Conservation (phyloP, 1,140 invertebrate genomes). For the Eriosoma lanigerum region DNA sequence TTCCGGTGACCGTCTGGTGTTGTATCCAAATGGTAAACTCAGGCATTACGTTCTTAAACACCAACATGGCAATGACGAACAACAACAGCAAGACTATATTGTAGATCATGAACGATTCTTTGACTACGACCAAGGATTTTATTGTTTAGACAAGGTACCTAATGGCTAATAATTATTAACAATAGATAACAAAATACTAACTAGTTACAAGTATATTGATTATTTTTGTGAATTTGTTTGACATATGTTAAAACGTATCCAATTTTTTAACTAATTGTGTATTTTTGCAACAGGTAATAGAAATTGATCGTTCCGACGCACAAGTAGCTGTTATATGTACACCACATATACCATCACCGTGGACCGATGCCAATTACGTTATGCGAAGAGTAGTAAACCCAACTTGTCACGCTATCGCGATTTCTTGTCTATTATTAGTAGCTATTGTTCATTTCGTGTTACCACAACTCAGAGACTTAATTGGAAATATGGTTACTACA, state of each 20-base stretch:
- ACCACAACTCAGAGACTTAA: constrained; percentile 77
- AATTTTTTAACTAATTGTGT: no score
- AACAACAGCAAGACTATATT: constrained; percentile 54
- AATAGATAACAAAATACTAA: no score
- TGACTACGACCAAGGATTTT: constrained; percentile 69
- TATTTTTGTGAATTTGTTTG: background rate
- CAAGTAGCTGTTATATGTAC: constrained; percentile 74
- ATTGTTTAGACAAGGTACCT: constrained; percentile 75
- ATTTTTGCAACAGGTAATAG: background rate
- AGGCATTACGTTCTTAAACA: constrained; percentile 68
- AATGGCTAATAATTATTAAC: background rate
- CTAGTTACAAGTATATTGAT: no score
- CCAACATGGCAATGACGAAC: constrained; percentile 58
- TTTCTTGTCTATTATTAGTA: constrained; percentile 71
- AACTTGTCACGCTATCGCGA: constrained; percentile 70
- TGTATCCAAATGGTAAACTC: constrained; percentile 70
- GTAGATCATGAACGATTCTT: constrained; percentile 61
- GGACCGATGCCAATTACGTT: constrained; percentile 71
- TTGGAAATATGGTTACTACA: constrained; percentile 81
- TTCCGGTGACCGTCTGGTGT: constrained; percentile 65
- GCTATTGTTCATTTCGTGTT: constrained; percentile 81
- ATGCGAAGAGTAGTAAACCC: constrained; percentile 75
- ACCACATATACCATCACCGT: constrained; percentile 67
- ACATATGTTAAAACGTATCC: constrained; percentile 46
- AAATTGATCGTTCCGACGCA: constrained; percentile 55